Evolutionary conservation across 2,797 vertebrate species (phyloP), one percentile per base, ranked within the genome.

Genomic region (Rhodeus uyekii): DNA sequence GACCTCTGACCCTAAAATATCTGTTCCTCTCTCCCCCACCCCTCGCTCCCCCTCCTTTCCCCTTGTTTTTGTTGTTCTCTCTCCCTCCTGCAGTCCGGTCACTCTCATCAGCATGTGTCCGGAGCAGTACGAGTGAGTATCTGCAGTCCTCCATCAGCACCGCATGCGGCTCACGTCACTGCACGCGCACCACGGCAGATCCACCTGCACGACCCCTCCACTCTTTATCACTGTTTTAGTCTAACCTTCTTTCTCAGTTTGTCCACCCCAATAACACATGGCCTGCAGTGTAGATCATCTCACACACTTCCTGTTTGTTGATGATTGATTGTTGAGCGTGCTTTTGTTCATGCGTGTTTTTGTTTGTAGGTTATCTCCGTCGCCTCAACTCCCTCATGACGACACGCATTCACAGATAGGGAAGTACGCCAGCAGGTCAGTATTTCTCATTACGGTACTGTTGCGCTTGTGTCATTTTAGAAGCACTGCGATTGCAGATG

Each of bases 81-180:
- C 18, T 64, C 69, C 79, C 88, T 93, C 86, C 93, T 95, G 85
- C 97, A 99, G 98, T 93, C 97, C 98, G 83, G 94, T 99, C 92
- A 99, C 98, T 85, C 96, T 99, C 95, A 99, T 99, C 97, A 98
- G 97, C 95, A 98, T 99, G 97, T 99, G 98, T 96, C 98, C 98
- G 87, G 98, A 99, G 92, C 96, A 98, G 93, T 99, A 97, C 87
- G 98, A 99, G 98, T 99, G 92, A 99, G 98, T 99, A 99, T 95
- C 89, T 81, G 81, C 86, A 75, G 86, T 82, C 85, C 76, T 50
- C 55, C 83, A 46, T 46, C 44, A 27, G 22, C 32, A 77, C 80
- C 91, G 93, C 93, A 94, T 93, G 92, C 88, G 84, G 84, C 89
- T 88, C 88, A 89, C 87, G 76, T 84, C 78, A 84, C 81, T 86